Percentiles rank a stretch among this genome's conserved stretches.
phyloP scores from a whole-genome alignment of 1,140 invertebrate genomes.

The Mactra quadrangularis region DNA sequence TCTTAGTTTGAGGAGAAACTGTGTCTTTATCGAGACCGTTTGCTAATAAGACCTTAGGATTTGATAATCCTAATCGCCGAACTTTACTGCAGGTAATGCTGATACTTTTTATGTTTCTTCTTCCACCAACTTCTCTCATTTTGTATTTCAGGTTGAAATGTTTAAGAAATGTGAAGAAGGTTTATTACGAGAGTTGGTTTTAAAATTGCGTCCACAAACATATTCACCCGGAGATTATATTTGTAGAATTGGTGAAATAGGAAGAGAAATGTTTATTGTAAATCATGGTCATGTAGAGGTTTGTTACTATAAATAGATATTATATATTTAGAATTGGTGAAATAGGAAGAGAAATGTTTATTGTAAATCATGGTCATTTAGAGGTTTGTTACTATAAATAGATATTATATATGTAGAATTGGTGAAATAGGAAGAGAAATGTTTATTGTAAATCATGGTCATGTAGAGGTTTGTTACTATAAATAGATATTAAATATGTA shows the following conservation, averaged over 20 bases:
- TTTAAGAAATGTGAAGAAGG: conserved; percentile 81
- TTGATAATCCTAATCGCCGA: too few relatives aligned
- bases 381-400: conserved; percentile 87
- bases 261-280: conserved; percentile 98
- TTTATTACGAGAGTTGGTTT: conserved; percentile 76
- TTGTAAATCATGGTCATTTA: conserved; percentile 98
- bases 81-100: too few relatives aligned
- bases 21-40: too few relatives aligned
- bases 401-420: conserved; percentile 79
- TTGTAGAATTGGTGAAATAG: conserved; percentile 88
- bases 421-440: conserved; percentile 95
- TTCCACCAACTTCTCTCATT: too few relatives aligned
- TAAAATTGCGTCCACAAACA: conserved; percentile 77
- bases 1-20: too few relatives aligned
- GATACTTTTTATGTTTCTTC: too few relatives aligned
- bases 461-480: conserved; percentile 90
- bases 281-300: conserved; percentile 99
- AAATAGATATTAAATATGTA: conserved; percentile 77
- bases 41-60: too few relatives aligned
- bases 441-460: conserved; percentile 99
- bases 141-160: conserved; percentile 84
- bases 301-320: conserved; percentile 64
- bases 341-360: conserved; percentile 98
- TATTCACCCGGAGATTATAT: conserved; percentile 80
- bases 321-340: conserved; percentile 85